Evolutionary conservation across 2,113 vertebrate species (phyloP).

Genomic region (Neotoma lepida): DNA sequence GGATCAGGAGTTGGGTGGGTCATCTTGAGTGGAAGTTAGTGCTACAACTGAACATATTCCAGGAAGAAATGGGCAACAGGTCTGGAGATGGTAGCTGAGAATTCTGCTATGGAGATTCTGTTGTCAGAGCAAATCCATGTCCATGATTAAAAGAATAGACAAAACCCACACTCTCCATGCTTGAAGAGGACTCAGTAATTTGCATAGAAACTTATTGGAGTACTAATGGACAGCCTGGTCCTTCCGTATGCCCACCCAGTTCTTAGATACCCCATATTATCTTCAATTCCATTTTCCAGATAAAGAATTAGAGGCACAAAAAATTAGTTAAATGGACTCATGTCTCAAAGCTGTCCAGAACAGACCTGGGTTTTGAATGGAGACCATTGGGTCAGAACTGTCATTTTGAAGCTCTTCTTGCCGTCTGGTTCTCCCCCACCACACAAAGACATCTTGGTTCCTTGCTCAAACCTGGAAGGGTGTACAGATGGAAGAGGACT

Average conservation of each 20-base stretch:
- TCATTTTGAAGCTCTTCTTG: background rate
- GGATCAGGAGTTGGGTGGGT: background rate
- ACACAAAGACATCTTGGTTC: fast-evolving
- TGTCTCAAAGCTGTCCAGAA: background rate
- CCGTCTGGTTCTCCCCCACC: background rate
- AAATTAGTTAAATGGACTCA: background rate
- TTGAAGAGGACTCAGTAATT: background rate
- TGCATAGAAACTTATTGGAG: background rate
- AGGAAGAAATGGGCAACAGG: background rate
- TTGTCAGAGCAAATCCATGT: background rate
- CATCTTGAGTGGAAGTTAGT: background rate
- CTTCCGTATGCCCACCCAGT: background rate
- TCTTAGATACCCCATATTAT: background rate
- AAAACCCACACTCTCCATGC: background rate
- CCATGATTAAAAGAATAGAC: background rate
- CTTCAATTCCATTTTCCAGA: background rate
- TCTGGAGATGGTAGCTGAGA: background rate
- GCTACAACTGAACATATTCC: background rate
- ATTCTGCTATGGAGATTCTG: background rate
- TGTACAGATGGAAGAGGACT: background rate
- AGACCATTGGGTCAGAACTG: background rate
- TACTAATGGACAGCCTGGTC: no score
- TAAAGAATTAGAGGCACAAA: background rate
- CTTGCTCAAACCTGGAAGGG: background rate
- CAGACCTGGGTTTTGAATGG: background rate